Evolutionary conservation across 2,113 vertebrate species (phyloP).

Genomic region (Labeo rohita): DNA sequence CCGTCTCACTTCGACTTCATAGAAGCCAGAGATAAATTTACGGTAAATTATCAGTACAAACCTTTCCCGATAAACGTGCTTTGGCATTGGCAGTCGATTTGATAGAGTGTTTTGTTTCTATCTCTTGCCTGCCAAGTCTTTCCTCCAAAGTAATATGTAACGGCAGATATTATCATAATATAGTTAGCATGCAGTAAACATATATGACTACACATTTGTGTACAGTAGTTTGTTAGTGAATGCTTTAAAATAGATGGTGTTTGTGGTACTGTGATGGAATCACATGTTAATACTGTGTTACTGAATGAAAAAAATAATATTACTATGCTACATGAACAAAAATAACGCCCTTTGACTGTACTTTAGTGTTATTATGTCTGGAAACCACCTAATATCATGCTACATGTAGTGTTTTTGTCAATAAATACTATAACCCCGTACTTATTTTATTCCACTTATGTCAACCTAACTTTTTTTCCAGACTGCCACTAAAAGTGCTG

Average conservation of each 20-base stretch:
- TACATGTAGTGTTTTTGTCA: not conserved
- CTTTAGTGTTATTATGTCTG: not conserved
- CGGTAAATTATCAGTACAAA: slow-evolving; percentile 57
- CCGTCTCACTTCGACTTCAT: slow-evolving; percentile 72
- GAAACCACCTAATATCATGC: not conserved
- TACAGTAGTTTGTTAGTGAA: not conserved
- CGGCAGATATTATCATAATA: not conserved
- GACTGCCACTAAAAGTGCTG: slow-evolving; percentile 84
- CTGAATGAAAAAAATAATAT: not conserved
- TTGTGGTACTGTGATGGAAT: not conserved
- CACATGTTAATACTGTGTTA: not conserved
- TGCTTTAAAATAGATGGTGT: not conserved
- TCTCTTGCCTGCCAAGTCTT: not conserved
- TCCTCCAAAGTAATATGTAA: not conserved
- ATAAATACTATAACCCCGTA: not conserved
- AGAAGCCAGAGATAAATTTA: slow-evolving; percentile 78
- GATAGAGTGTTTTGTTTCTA: not conserved
- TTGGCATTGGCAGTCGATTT: not conserved
- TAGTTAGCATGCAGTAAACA: not conserved
- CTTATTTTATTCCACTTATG: too few relatives aligned
- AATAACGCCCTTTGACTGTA: not conserved
- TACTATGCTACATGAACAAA: not conserved
- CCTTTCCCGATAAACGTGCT: too few relatives aligned
- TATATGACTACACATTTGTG: not conserved
- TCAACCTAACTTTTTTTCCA: slow-evolving; percentile 55